phyloP scores from a whole-genome alignment of 2,113 vertebrate species.

The Lophochroa leadbeateri region DNA sequence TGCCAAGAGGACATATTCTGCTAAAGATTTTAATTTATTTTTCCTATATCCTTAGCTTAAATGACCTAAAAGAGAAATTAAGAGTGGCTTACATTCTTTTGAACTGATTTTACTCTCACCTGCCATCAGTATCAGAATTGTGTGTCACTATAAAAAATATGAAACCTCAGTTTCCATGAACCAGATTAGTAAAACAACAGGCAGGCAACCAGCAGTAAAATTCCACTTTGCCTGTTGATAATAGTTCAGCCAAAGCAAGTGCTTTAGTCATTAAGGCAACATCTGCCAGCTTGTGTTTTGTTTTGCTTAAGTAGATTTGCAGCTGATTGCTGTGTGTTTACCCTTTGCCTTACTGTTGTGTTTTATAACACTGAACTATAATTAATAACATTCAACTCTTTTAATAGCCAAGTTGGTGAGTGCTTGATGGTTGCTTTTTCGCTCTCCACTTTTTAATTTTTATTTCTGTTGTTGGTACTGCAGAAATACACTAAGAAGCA shows the following conservation, averaged over 20 bases:
- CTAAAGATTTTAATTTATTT: not conserved
- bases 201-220: not conserved
- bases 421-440: not conserved
- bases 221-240: not conserved
- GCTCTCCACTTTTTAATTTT: not conserved
- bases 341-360: constrained; percentile 29
- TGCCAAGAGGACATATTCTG: not conserved
- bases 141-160: not conserved
- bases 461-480: not conserved
- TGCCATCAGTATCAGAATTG: not conserved
- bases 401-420: not conserved
- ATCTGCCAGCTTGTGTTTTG: constrained; percentile 54
- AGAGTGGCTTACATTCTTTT: not conserved
- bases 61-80: not conserved
- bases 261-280: constrained; percentile 37
- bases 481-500: not conserved
- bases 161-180: not conserved
- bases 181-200: not conserved
- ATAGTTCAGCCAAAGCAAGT: constrained; percentile 37
- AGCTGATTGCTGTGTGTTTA: constrained; percentile 54
- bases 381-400: not conserved
- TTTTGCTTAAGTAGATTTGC: constrained; percentile 54
- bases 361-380: not conserved
- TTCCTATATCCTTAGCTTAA: not conserved
- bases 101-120: not conserved